Conservation (phyloP, 2,113 vertebrate species). For the Ageneiosus marmoratus region DNA sequence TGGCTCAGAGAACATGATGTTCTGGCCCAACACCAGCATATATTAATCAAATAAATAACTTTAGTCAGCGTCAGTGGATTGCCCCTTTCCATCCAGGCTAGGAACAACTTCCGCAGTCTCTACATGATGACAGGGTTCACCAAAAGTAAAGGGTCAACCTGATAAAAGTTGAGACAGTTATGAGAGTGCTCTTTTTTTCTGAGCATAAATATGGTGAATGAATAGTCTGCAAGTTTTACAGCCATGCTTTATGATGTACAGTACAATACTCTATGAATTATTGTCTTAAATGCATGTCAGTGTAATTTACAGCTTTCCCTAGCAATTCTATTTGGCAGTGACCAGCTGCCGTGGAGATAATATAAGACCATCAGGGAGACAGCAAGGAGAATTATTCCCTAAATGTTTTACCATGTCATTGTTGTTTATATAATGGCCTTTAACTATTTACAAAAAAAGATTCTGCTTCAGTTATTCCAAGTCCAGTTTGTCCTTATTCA, state of each 20-base stretch:
- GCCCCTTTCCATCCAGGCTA: not conserved
- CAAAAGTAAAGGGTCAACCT: not conserved
- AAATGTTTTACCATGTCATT: not conserved
- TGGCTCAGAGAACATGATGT: not conserved
- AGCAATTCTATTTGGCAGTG: slow-evolving; percentile 8
- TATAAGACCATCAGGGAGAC: not conserved
- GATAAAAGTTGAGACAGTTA: not conserved
- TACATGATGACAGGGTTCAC: not conserved
- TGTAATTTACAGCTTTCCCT: not conserved
- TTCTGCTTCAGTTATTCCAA: slow-evolving; percentile 15
- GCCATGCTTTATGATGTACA: not conserved
- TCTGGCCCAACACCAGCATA: not conserved
- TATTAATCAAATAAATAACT: not conserved
- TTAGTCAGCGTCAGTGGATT: not conserved
- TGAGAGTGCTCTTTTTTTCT: not conserved
- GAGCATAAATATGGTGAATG: not conserved
- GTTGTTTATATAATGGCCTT: not conserved
- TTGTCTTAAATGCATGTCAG: not conserved
- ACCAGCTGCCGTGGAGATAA: not conserved
- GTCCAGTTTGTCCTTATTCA: slow-evolving; percentile 32
- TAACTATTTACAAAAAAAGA: not conserved
- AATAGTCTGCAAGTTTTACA: not conserved
- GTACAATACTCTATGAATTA: slow-evolving; percentile 16
- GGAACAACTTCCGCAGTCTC: not conserved
- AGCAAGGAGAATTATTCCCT: not conserved